Evolutionary conservation across 1,140 invertebrate genomes (phyloP).

Genomic region (Oppia nitens): DNA sequence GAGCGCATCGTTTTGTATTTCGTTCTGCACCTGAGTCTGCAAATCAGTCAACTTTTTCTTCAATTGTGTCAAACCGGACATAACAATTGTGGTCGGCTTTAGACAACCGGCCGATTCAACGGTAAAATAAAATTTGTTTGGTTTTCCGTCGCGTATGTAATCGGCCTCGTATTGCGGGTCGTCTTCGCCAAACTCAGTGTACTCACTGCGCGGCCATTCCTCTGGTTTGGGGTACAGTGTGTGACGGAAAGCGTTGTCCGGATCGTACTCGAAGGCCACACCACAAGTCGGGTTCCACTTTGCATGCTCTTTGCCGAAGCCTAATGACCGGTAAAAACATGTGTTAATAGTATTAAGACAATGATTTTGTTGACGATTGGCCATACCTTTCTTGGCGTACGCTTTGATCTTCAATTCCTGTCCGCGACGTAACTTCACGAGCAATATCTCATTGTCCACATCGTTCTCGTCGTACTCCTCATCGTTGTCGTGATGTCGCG

Average conservation of each 20-base stretch:
- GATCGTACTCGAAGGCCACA: constrained; percentile 98
- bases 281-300: constrained; percentile 99
- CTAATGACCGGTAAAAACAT: no score
- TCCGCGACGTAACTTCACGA: constrained; percentile 92
- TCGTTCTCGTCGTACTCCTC: constrained; percentile 84
- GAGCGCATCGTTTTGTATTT: constrained; percentile 12
- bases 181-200: constrained; percentile 79
- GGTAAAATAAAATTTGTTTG: constrained; percentile 94
- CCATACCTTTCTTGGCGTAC: constrained; percentile 72
- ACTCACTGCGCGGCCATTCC: constrained; percentile 98
- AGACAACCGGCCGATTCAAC: constrained; percentile 86
- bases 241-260: constrained; percentile 91
- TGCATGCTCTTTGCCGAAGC: constrained; percentile 98
- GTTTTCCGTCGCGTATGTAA: constrained; percentile 80
- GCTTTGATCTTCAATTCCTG: constrained; percentile 90
- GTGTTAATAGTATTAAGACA: no score
- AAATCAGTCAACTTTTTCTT: constrained; percentile 93
- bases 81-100: constrained; percentile 90
- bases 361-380: no score
- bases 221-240: constrained; percentile 93
- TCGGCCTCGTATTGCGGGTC: constrained; percentile 46
- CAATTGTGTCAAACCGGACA: constrained; percentile 75
- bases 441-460: constrained; percentile 81
- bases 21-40: constrained; percentile 54
- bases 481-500: constrained; percentile 40